These are phyloP conservation scores for Oeneis ivallda DNA, from an alignment of 2,888 invertebrate genomes.

Conservation along the genomic window DNA sequence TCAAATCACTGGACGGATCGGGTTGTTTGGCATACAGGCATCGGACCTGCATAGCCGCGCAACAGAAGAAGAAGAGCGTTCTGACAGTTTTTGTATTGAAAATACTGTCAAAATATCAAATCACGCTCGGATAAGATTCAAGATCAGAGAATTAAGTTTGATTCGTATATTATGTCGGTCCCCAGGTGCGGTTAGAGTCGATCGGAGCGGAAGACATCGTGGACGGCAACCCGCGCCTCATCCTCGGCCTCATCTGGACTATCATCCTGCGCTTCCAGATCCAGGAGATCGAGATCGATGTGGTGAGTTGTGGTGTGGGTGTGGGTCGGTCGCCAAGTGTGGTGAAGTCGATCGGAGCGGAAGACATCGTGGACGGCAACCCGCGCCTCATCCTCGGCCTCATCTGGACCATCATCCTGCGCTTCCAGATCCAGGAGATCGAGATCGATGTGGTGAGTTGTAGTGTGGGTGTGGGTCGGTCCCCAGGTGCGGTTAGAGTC, in stretches of 20 bases:
- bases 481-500: slow-evolving; percentile 99
- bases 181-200: slow-evolving; percentile 96
- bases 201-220: slow-evolving; percentile 99
- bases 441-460: slow-evolving; percentile 93
- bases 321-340: slow-evolving; percentile 83
- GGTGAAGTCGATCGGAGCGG: slow-evolving; percentile 99
- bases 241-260: slow-evolving; percentile 91
- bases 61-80: too few species aligned
- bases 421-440: slow-evolving; percentile 99
- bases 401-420: slow-evolving; percentile 97
- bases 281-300: slow-evolving; percentile 98
- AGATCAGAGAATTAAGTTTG: too few species aligned
- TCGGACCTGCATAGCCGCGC: too few species aligned
- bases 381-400: too few species aligned
- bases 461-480: too few species aligned
- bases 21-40: too few species aligned
- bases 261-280: slow-evolving; percentile 99
- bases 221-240: slow-evolving; percentile 97
- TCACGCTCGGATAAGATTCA: too few species aligned
- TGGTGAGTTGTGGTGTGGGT: slow-evolving; percentile 82
- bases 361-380: slow-evolving; percentile 94
- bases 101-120: too few species aligned
- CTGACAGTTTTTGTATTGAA: too few species aligned
- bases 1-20: too few species aligned
- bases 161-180: too few species aligned